Conservation (phyloP, 2,113 vertebrate species). For the Eublepharis macularius region DNA sequence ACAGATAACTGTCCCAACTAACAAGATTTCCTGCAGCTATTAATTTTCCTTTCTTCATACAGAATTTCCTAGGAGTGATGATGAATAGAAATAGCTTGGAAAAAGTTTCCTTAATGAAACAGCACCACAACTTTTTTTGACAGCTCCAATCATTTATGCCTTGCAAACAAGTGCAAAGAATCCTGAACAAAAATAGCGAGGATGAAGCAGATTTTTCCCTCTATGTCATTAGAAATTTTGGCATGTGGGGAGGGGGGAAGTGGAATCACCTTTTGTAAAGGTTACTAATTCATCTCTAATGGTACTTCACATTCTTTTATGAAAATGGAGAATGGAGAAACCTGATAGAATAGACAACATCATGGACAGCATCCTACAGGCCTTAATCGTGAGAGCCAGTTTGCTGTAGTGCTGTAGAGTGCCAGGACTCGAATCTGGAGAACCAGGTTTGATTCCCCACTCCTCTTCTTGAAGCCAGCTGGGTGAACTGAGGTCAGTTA, state of each 20-base stretch:
- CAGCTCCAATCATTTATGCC: slow-evolving; percentile 42
- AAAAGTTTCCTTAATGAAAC: slow-evolving; percentile 52
- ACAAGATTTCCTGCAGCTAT: slow-evolving; percentile 20
- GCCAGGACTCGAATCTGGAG: no score
- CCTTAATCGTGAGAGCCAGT: no score
- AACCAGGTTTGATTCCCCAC: no score
- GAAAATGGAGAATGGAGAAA: not conserved
- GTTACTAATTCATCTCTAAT: slow-evolving; percentile 44
- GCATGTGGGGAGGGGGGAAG: slow-evolving; percentile 11
- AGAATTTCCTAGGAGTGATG: slow-evolving; percentile 27
- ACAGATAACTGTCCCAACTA: slow-evolving; percentile 1
- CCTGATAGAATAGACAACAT: not conserved
- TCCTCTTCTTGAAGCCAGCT: no score
- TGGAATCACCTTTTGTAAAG: slow-evolving; percentile 26
- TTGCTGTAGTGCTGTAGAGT: no score
- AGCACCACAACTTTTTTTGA: slow-evolving; percentile 38
- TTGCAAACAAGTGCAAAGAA: slow-evolving; percentile 39
- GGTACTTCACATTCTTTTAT: not conserved
- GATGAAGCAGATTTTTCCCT: slow-evolving; percentile 42
- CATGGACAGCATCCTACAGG: no score
- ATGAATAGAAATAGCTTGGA: slow-evolving; percentile 41
- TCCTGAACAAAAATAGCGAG: slow-evolving; percentile 46
- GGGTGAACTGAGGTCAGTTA: no score
- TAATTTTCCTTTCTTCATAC: slow-evolving; percentile 38
- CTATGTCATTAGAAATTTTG: slow-evolving; percentile 49